A percentile compares a stretch with the other conserved stretches of the same genome.
phyloP scores from a whole-genome alignment of 2,797 vertebrate genomes.

The Phyllotis vaccarum region DNA sequence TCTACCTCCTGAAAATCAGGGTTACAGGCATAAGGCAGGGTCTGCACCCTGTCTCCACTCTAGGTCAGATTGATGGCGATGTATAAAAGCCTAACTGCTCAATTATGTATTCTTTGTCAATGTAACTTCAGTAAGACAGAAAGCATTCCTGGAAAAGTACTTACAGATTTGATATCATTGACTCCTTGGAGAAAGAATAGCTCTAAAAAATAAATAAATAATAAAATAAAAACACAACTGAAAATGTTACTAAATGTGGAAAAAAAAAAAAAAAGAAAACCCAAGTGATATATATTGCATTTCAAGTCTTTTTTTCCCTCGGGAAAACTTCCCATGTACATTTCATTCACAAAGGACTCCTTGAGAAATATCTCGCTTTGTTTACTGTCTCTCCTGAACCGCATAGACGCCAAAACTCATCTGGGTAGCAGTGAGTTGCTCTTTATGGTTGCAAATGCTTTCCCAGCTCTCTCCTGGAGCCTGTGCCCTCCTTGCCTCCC shows the following conservation, averaged over 20 bases:
- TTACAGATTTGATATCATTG: neutral
- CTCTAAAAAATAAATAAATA: neutral
- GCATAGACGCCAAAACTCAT: neutral
- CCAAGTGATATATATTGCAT: neutral
- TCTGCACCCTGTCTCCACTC: neutral
- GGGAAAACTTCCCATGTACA: neutral
- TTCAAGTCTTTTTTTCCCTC: neutral
- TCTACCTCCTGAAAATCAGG: neutral
- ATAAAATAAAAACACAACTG: neutral
- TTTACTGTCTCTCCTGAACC: neutral
- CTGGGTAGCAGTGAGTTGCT: neutral
- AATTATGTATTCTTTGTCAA: neutral
- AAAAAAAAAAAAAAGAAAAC: too few species aligned
- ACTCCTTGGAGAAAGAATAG: neutral
- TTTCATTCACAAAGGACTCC: neutral
- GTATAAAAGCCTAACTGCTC: conserved; percentile 7
- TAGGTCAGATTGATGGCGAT: neutral
- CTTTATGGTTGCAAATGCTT: neutral
- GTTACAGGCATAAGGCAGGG: neutral
- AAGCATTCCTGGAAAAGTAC: neutral
- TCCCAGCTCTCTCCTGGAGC: neutral
- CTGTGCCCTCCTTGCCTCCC: neutral
- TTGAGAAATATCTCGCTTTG: neutral
- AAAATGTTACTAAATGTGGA: neutral
- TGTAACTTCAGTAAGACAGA: neutral